Base-by-base conservation (phyloP, 2,888 invertebrate species). In the Tanytarsus gracilentus region DNA sequence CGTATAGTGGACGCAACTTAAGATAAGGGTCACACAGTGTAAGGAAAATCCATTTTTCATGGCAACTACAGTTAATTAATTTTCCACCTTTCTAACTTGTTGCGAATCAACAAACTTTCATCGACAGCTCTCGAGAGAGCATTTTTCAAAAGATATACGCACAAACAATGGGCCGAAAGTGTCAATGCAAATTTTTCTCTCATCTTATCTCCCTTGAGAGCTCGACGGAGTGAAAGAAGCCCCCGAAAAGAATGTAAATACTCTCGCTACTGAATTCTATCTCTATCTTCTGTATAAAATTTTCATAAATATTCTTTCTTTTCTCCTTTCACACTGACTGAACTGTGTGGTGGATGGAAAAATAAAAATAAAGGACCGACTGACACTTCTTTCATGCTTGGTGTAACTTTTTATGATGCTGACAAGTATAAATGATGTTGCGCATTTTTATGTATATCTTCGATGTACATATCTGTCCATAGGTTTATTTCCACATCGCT, bases 361-460 rank as follows among this genome's bases (percentile, higher is more conserved):
- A 56, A 40, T 40, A 39, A 55, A 56, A 56, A 56, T 56, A 56
- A 56, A 36, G 33, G 21, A 30, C 53, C 55, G 55, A 56, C 55
- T 27, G 55, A 56, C 40, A 56, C 55, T 56, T 56, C 40, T 56
- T 56, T 27, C 36, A 29, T 39, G 55, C 55, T 36, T 56, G 21
- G 55, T 53, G 40, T 56, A 56, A 40, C 55, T 56, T 56, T 53
- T 53, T 53, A 40, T 36, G 55, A 56, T 26, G 40, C 23, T 56
- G 55, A 56, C 55, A 56, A 56, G 39, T 56, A 56, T 40, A 56
- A 56, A 56, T 56, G 55, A 30, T 51, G 16, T 30, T 53, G 53
- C 53, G 27, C 39, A 30, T 30, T 36, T 36, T 30, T 25, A n/a
- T 11, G 53, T 8, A 36, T 53, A 23, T 53, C 16, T 26, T 27